phyloP scores from a whole-genome alignment of 2,888 invertebrate species.

The Julus scandinavius region DNA sequence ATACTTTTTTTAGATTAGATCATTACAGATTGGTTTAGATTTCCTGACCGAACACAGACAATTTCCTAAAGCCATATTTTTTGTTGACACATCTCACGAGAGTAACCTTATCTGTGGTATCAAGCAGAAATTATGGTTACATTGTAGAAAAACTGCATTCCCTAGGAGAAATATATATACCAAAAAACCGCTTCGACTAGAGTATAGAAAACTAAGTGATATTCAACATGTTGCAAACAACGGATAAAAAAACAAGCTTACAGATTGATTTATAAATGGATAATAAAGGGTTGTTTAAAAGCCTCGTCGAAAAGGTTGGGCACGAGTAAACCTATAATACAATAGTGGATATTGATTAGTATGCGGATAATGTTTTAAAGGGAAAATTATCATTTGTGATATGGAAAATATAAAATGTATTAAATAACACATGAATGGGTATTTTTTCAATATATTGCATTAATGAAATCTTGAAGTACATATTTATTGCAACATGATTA shows the following conservation, averaged over 20 bases:
- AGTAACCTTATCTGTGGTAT: constrained; percentile 31
- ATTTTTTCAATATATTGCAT: too few relatives aligned
- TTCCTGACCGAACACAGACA: constrained; percentile 24
- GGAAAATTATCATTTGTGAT: too few relatives aligned
- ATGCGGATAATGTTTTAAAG: too few relatives aligned
- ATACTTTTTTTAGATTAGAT: constrained; percentile 15
- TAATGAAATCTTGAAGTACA: too few relatives aligned
- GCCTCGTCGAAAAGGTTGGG: background rate
- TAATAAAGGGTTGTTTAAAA: background rate
- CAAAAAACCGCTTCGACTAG: background rate
- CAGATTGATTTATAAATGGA: background rate
- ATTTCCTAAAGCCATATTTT: constrained; percentile 28
- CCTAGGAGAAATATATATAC: background rate
- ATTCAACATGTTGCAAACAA: background rate
- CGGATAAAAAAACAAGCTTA: background rate
- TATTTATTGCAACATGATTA: too few relatives aligned
- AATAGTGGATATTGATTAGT: too few relatives aligned
- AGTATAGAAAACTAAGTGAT: background rate
- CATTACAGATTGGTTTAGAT: constrained; percentile 34
- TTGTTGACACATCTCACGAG: constrained; percentile 6
- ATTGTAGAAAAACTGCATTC: background rate
- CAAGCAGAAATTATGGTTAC: background rate
- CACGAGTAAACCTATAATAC: background rate
- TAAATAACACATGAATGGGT: too few relatives aligned
- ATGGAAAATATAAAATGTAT: too few relatives aligned